Conservation (phyloP, 2,888 invertebrate species). For the Drosophila mimetica region DNA sequence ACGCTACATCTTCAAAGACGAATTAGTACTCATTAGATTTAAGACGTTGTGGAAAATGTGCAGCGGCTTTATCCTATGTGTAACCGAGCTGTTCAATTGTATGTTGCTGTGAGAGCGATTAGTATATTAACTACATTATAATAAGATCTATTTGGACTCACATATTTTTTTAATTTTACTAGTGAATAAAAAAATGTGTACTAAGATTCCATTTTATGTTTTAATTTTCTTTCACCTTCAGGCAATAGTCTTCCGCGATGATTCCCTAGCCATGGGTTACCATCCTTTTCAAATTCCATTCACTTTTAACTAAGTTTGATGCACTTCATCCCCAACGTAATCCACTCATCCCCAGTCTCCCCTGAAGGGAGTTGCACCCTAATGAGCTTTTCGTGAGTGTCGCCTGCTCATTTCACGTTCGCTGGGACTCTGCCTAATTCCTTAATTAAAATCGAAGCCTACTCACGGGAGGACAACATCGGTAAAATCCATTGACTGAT, state of each 20-base stretch:
- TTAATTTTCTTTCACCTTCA: no score
- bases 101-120: no score
- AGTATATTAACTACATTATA: no score
- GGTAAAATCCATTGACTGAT: constrained; percentile 76
- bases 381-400: constrained; percentile 68
- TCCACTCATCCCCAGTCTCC: constrained; percentile 7
- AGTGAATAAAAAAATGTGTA: no score
- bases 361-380: constrained; percentile 32
- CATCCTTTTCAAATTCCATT: neutral
- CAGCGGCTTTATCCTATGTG: no score
- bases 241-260: neutral
- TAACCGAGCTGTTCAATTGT: no score
- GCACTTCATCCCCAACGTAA: constrained; percentile 12
- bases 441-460: constrained; percentile 80
- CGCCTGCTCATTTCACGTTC: constrained; percentile 53
- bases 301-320: constrained; percentile 36
- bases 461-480: constrained; percentile 35
- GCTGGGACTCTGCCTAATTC: constrained; percentile 64
- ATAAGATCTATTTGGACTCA: no score
- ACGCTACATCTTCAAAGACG: no score
- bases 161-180: no score
- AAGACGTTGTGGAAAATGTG: neutral
- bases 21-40: no score
- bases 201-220: neutral
- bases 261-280: neutral